Percentiles rank a stretch among this genome's conserved stretches.
Conservation (phyloP, 2,797 vertebrate genomes). For the Sylvilagus floridanus region DNA sequence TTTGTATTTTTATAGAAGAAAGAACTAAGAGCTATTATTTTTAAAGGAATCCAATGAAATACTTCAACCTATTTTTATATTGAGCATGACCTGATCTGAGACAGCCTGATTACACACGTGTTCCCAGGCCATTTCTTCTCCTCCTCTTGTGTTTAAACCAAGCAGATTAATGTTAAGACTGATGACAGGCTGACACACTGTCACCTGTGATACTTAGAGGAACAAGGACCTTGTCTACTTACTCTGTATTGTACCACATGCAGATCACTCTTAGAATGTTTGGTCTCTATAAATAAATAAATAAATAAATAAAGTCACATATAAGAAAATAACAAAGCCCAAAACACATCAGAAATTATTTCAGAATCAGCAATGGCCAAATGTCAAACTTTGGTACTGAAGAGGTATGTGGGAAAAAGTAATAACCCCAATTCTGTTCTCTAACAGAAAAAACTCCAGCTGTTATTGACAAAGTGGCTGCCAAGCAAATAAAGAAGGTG, state of each 20-base stretch:
- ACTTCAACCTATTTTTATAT: neutral
- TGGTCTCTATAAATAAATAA: neutral
- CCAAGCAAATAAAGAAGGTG: slow-evolving; percentile 71
- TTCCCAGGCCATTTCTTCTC: neutral
- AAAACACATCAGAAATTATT: slow-evolving; percentile 11
- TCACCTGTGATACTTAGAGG: neutral
- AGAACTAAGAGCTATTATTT: neutral
- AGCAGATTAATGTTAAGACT: neutral
- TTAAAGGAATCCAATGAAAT: slow-evolving; percentile 16
- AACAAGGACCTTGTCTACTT: neutral
- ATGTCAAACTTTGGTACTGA: slow-evolving; percentile 3
- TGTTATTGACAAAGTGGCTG: slow-evolving; percentile 62
- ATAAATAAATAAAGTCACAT: neutral
- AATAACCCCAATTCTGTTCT: slow-evolving; percentile 52
- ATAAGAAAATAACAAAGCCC: slow-evolving; percentile 40
- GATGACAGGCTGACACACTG: neutral
- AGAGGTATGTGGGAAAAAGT: slow-evolving; percentile 10
- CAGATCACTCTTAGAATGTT: neutral
- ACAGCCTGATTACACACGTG: neutral
- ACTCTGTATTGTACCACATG: slow-evolving; percentile 4
- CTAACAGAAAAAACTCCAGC: slow-evolving; percentile 35
- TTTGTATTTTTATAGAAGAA: slow-evolving; percentile 30
- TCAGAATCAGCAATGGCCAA: slow-evolving; percentile 23
- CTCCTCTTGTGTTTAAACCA: neutral
- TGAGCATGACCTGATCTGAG: neutral